Conservation (phyloP, 2,888 invertebrate genomes). For the Oegoconia quadripuncta region DNA sequence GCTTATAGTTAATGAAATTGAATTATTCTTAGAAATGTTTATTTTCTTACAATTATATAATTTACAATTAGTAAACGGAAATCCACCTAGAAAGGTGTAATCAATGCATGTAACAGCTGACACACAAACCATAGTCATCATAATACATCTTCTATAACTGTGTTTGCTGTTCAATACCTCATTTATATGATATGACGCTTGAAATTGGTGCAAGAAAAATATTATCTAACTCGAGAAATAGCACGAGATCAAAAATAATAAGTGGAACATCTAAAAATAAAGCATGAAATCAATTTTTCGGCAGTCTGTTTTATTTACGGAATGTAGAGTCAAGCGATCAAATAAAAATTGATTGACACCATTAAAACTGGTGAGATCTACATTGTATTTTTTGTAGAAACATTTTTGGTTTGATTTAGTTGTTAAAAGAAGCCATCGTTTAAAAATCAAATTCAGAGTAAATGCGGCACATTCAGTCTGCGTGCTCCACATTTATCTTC, state of each 20-base stretch:
- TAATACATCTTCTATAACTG: conserved; percentile 39
- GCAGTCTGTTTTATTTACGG: not conserved
- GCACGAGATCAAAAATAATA: not conserved
- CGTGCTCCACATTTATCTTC: too few species aligned
- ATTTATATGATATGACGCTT: conserved; percentile 37
- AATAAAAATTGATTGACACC: too few species aligned
- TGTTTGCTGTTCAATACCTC: conserved; percentile 34
- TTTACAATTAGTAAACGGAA: conserved; percentile 48
- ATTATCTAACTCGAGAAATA: not conserved
- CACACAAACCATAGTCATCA: conserved; percentile 65
- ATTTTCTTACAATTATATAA: too few species aligned
- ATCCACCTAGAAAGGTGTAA: conserved; percentile 56
- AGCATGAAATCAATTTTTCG: not conserved
- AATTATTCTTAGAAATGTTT: too few species aligned
- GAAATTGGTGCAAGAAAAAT: conserved; percentile 68
- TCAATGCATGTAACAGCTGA: conserved; percentile 73
- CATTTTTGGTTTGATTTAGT: too few species aligned
- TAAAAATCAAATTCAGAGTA: too few species aligned
- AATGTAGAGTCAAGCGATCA: too few species aligned
- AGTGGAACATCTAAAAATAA: not conserved
- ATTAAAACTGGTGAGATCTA: too few species aligned
- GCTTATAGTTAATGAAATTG: too few species aligned
- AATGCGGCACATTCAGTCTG: too few species aligned
- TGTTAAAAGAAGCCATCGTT: too few species aligned
- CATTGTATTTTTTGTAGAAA: too few species aligned